Evolutionary conservation across 2,888 invertebrate genomes (phyloP).

Genomic region (Platycheirus albimanus): DNA sequence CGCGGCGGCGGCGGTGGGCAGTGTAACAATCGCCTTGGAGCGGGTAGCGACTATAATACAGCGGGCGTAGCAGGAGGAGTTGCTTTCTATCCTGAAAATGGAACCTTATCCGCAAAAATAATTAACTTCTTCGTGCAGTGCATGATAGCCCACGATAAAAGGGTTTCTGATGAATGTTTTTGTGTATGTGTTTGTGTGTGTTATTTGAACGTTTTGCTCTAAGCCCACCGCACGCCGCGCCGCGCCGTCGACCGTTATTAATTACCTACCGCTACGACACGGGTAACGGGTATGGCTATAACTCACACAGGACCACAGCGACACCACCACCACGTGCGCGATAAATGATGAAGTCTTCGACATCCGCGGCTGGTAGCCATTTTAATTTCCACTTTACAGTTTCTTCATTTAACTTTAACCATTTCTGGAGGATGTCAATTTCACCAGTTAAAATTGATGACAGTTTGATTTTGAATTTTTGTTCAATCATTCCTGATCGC

Average conservation of each 20-base stretch:
- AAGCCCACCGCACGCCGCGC: no score
- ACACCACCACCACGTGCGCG: slow-evolving; percentile 33
- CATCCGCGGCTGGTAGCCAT: slow-evolving; percentile 33
- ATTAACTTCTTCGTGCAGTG: slow-evolving; percentile 46
- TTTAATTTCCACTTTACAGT: slow-evolving; percentile 65
- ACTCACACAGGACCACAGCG: slow-evolving; percentile 47
- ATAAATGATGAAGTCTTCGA: slow-evolving; percentile 60
- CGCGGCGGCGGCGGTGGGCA: no score
- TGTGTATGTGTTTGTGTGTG: background rate
- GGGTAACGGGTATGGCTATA: slow-evolving; percentile 46
- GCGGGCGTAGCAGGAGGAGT: no score
- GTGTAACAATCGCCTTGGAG: no score
- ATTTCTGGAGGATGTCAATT: slow-evolving; percentile 22
- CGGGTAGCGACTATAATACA: no score
- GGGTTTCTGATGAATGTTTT: background rate
- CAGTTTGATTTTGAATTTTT: no score
- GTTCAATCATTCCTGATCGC: no score
- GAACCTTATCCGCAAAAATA: slow-evolving; percentile 36
- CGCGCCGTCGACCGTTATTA: slow-evolving; percentile 57
- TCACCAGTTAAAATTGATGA: background rate
- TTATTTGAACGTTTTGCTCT: slow-evolving; percentile 14
- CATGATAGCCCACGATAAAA: slow-evolving; percentile 5
- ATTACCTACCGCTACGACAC: slow-evolving; percentile 49
- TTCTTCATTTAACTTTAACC: slow-evolving; percentile 54
- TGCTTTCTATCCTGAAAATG: slow-evolving; percentile 28